These are phyloP conservation scores for Halocynthia aurantium DNA, from an alignment of 23 tunicate genomes.

Conservation along the genomic window DNA sequence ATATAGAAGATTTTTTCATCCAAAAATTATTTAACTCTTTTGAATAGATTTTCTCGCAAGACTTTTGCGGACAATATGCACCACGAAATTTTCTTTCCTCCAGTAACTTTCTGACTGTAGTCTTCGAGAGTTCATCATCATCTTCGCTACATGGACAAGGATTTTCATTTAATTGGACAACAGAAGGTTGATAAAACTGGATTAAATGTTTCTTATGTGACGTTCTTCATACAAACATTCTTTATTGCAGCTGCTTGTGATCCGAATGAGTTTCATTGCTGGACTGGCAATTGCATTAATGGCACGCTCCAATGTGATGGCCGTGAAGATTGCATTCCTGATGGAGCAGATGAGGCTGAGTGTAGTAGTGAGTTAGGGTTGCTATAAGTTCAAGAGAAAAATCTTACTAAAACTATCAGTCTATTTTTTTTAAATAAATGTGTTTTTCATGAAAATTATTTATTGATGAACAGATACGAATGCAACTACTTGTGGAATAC, in stretches of 20 bases:
- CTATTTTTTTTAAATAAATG: background rate
- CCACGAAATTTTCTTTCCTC: slow-evolving; percentile 16
- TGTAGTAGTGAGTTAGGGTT: background rate
- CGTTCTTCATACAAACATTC: too few relatives aligned
- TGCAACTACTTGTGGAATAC: too few relatives aligned
- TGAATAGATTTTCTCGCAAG: background rate
- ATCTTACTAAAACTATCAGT: background rate
- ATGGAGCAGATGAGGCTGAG: slow-evolving; percentile 20
- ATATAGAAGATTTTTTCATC: too few relatives aligned
- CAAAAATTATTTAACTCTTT: too few relatives aligned
- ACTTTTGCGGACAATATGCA: background rate
- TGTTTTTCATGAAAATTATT: too few relatives aligned
- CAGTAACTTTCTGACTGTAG: background rate
- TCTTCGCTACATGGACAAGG: background rate
- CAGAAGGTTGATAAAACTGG: slow-evolving; percentile 7
- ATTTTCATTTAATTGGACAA: slow-evolving; percentile 22
- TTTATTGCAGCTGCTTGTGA: background rate
- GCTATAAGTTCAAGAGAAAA: background rate
- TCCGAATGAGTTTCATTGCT: slow-evolving; percentile 17
- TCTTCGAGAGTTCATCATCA: background rate
- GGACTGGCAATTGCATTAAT: slow-evolving; percentile 23
- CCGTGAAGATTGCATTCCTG: slow-evolving; percentile 3
- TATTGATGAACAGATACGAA: too few relatives aligned
- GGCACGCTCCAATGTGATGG: slow-evolving; percentile 10
- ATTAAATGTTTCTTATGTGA: too few relatives aligned